Percentiles rank a stretch among this genome's conserved stretches.
These are phyloP conservation scores for Varanus salvator DNA, from an alignment of 2,113 vertebrate species.

Conservation along the genomic window DNA sequence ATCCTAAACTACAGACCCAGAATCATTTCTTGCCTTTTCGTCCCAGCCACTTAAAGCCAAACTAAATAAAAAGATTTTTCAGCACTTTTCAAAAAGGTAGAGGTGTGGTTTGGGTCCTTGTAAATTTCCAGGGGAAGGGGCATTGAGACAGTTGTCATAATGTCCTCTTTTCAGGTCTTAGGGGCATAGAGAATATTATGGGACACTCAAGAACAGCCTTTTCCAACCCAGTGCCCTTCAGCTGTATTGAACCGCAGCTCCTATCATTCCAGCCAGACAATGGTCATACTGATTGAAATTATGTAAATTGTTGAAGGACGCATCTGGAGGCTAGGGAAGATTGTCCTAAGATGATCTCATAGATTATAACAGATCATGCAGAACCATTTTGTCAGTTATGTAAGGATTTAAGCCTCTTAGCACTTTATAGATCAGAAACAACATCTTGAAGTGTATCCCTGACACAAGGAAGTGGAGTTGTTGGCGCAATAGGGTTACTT, in stretches of 20 bases:
- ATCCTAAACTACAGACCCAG: neutral
- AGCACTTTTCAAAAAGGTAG: neutral
- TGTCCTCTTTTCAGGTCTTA: neutral
- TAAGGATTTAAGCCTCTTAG: neutral
- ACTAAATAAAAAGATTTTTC: neutral
- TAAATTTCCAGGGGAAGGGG: neutral
- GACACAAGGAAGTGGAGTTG: neutral
- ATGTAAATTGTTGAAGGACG: no score
- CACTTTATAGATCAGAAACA: neutral
- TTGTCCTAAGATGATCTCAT: neutral
- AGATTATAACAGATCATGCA: neutral
- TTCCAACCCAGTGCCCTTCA: no score
- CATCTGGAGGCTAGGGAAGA: neutral
- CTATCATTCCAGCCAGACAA: no score
- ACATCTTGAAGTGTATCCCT: neutral
- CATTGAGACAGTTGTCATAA: neutral
- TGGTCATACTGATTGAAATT: no score
- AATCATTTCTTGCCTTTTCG: neutral
- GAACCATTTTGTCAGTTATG: neutral
- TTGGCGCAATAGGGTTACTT: neutral
- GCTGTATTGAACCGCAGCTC: no score
- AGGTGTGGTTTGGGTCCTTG: neutral
- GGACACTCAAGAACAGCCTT: no score
- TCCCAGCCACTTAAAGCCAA: neutral
- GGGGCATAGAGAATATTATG: neutral